These are phyloP conservation scores for Araneus ventricosus DNA, from an alignment of 1,140 invertebrate genomes.

Conservation along the genomic window DNA sequence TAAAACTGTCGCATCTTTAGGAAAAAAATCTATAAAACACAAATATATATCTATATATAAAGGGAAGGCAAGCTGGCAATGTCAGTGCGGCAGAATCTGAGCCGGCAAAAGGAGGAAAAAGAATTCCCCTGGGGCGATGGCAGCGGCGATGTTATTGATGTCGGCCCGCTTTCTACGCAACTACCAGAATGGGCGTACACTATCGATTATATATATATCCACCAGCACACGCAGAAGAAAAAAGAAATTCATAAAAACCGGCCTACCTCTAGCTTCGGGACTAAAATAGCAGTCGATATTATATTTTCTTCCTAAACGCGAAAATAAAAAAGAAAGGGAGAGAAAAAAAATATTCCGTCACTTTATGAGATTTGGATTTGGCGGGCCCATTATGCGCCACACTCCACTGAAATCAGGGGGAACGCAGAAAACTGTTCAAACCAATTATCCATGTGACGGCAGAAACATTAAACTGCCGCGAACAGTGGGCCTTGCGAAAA, in stretches of 20 bases:
- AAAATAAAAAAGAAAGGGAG: background rate
- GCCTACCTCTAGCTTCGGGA: slow-evolving; percentile 3
- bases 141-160: slow-evolving; percentile 44
- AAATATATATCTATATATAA: background rate
- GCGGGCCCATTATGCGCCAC: slow-evolving; percentile 53
- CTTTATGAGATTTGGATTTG: slow-evolving; percentile 71
- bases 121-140: slow-evolving; percentile 7
- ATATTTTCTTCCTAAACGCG: slow-evolving; percentile 46
- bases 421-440: slow-evolving; percentile 60
- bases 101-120: slow-evolving; percentile 12
- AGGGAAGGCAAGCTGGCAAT: background rate
- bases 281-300: slow-evolving; percentile 63
- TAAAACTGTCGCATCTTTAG: background rate
- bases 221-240: background rate
- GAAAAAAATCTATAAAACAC: background rate
- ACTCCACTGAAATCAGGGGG: slow-evolving; percentile 45
- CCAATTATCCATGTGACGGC: slow-evolving; percentile 68
- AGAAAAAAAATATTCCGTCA: background rate
- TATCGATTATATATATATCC: slow-evolving; percentile 61
- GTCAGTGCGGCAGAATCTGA: slow-evolving; percentile 7
- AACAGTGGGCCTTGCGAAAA: slow-evolving; percentile 29
- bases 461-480: slow-evolving; percentile 61
- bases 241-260: slow-evolving; percentile 32
- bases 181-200: slow-evolving; percentile 26
- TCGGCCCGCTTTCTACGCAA: background rate